Evolutionary conservation across 2,888 invertebrate genomes (phyloP).

Genomic region (Oscheius sp.): DNA sequence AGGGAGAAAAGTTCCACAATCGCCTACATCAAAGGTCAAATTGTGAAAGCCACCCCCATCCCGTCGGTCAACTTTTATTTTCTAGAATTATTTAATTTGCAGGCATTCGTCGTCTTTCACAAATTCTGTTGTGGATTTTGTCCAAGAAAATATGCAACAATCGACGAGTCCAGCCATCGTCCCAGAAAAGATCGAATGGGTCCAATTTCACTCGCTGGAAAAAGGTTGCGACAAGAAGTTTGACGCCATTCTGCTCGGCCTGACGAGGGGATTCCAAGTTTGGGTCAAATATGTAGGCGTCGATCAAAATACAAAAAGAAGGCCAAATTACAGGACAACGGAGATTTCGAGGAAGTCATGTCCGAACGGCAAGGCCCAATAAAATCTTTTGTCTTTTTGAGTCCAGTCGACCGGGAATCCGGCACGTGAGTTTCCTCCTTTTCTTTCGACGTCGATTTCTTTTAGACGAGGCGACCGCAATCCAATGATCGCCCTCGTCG

Average conservation of each 20-base stretch:
- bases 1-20: slow-evolving; percentile 34
- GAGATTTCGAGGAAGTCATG: slow-evolving; percentile 92
- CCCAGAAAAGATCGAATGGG: slow-evolving; percentile 60
- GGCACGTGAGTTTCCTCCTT: slow-evolving; percentile 14
- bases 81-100: too few relatives aligned
- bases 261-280: slow-evolving; percentile 84
- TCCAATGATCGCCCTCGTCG: slow-evolving; percentile 69
- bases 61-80: slow-evolving; percentile 43
- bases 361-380: slow-evolving; percentile 93
- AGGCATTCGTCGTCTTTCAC: slow-evolving; percentile 9
- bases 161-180: slow-evolving; percentile 40
- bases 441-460: not conserved
- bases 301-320: too few relatives aligned
- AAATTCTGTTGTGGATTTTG: slow-evolving; percentile 60
- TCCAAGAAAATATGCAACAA: slow-evolving; percentile 64
- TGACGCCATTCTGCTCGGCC: slow-evolving; percentile 88
- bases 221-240: slow-evolving; percentile 78
- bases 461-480: slow-evolving; percentile 41
- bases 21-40: slow-evolving; percentile 56
- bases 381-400: slow-evolving; percentile 79
- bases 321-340: slow-evolving; percentile 80
- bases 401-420: not conserved
- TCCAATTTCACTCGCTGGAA: slow-evolving; percentile 53
- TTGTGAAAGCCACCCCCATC: slow-evolving; percentile 53
- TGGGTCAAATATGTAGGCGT: slow-evolving; percentile 75